phyloP scores from a whole-genome alignment of 2,888 invertebrate genomes.

The Tetragonisca angustula region DNA sequence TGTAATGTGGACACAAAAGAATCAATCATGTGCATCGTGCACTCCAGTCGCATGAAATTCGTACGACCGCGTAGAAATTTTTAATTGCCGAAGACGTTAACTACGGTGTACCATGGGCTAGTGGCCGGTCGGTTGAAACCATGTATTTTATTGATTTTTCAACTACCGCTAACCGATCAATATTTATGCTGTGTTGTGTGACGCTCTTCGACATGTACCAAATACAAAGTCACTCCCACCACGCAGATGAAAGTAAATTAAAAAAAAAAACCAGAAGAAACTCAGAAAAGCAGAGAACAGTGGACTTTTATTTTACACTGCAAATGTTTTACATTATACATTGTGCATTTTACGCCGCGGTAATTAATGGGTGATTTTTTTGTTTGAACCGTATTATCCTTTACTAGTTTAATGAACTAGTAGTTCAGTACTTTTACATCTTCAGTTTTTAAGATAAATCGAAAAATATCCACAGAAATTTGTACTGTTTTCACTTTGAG shows the following conservation, averaged over 20 bases:
- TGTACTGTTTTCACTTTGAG: no score
- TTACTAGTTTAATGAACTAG: no score
- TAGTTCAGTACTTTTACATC: no score
- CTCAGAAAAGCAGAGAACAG: neutral
- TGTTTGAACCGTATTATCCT: no score
- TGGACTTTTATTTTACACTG: neutral
- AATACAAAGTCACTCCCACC: neutral
- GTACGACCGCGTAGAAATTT: neutral
- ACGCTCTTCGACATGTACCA: neutral
- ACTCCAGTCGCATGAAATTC: neutral
- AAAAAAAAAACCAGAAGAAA: neutral
- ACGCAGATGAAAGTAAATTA: neutral
- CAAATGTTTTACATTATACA: neutral
- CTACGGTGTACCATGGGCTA: neutral
- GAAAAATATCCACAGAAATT: no score
- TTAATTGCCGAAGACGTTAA: neutral
- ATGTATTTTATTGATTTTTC: slow-evolving; percentile 20
- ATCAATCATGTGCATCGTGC: neutral
- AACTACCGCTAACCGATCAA: slow-evolving; percentile 11
- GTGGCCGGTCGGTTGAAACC: neutral
- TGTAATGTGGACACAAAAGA: neutral
- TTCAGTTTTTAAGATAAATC: no score
- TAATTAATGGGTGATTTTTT: no score
- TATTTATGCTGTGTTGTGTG: slow-evolving; percentile 57
- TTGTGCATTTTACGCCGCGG: no score